Conservation (phyloP, 2,888 invertebrate genomes). For the Cybosia mesomella region DNA sequence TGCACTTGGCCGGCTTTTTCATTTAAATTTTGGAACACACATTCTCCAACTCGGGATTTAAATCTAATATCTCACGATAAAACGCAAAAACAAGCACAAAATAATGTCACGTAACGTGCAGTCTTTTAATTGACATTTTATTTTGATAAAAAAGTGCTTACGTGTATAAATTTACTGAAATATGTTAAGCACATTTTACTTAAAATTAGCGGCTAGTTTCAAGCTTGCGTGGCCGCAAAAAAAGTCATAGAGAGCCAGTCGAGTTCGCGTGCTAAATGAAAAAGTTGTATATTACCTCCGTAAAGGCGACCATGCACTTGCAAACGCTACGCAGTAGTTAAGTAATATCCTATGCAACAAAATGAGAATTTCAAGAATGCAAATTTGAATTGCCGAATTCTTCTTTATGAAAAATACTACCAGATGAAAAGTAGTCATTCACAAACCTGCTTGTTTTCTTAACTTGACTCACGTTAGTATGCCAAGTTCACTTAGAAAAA, state of each 20-base stretch:
- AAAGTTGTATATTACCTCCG: slow-evolving; percentile 34
- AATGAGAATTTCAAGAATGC: neutral
- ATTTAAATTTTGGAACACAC: too few species aligned
- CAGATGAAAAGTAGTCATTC: neutral
- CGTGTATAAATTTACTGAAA: slow-evolving; percentile 3
- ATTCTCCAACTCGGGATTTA: too few species aligned
- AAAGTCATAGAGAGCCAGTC: slow-evolving; percentile 20
- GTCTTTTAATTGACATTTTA: neutral
- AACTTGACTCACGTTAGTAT: too few species aligned
- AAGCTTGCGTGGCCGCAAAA: slow-evolving; percentile 30
- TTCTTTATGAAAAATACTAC: neutral
- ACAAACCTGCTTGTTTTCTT: too few species aligned
- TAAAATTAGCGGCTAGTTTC: slow-evolving; percentile 17
- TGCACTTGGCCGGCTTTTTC: too few species aligned
- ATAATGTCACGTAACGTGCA: neutral
- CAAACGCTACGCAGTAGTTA: slow-evolving; percentile 13
- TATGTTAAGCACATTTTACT: slow-evolving; percentile 13
- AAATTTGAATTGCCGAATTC: neutral
- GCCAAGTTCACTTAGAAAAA: too few species aligned
- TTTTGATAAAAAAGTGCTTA: neutral
- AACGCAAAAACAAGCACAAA: neutral
- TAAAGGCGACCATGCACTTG: slow-evolving; percentile 12
- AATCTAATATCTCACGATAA: neutral
- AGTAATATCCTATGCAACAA: neutral
- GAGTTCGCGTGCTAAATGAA: slow-evolving; percentile 40